A percentile compares a stretch with the other conserved stretches of the same genome.
Conservation (phyloP, 2,888 invertebrate species). For the Clunio marinus region DNA sequence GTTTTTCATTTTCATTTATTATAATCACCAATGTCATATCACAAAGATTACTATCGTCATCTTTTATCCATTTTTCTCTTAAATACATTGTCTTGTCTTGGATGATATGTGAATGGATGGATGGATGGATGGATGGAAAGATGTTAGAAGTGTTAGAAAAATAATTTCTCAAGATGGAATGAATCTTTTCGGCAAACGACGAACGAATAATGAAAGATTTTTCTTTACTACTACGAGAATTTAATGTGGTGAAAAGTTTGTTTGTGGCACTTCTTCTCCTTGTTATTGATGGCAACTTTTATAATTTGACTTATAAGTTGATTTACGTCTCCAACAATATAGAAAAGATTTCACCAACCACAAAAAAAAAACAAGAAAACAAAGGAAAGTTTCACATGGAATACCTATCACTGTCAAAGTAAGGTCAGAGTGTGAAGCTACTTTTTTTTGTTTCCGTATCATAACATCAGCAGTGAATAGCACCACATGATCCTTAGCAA, state of each 20-base stretch:
- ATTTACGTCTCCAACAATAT: background rate
- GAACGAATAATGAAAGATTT: too few relatives aligned
- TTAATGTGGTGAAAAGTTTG: background rate
- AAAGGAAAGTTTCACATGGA: too few relatives aligned
- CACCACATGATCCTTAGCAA: background rate
- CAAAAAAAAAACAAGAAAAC: too few relatives aligned
- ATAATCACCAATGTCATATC: conserved; percentile 22
- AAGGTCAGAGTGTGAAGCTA: background rate
- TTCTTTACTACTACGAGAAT: too few relatives aligned
- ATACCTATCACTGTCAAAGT: too few relatives aligned
- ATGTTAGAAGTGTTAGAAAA: too few relatives aligned
- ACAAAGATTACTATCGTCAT: conserved; percentile 34
- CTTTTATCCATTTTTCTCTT: conserved; percentile 22
- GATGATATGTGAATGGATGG: too few relatives aligned
- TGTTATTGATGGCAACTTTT: background rate
- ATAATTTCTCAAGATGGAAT: too few relatives aligned
- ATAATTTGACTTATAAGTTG: background rate
- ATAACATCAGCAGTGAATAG: background rate
- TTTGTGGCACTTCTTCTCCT: background rate
- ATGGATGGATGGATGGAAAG: too few relatives aligned
- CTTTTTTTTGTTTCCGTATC: background rate
- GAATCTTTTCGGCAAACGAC: too few relatives aligned
- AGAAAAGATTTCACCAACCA: too few relatives aligned
- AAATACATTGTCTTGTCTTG: background rate
- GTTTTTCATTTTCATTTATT: background rate